Evolutionary conservation across 2,797 vertebrate genomes (phyloP).

Genomic region (Falco naumanni): DNA sequence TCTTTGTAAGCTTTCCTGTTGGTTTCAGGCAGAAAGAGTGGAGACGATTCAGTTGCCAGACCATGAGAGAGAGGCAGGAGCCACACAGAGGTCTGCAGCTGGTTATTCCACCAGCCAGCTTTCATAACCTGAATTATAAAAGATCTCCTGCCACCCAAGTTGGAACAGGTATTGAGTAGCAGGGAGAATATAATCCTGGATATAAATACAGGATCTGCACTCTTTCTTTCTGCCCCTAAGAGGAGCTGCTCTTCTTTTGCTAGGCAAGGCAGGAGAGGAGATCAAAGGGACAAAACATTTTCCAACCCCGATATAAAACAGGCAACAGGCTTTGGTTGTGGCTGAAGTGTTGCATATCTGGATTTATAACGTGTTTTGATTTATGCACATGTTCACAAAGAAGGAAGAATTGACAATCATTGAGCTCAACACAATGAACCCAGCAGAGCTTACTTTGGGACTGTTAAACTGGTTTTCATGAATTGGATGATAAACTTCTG

Average conservation of each 20-base stretch:
- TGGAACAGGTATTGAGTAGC: background rate
- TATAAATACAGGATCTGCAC: background rate
- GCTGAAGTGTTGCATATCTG: background rate
- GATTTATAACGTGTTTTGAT: background rate
- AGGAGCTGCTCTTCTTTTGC: background rate
- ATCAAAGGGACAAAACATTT: background rate
- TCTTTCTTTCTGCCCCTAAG: background rate
- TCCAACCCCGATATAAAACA: background rate
- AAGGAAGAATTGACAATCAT: background rate
- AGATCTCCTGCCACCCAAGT: background rate
- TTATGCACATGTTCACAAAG: background rate
- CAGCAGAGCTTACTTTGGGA: background rate
- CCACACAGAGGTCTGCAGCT: background rate
- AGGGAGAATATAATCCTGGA: background rate
- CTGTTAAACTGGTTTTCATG: background rate
- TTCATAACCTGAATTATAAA: background rate
- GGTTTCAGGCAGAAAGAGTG: background rate
- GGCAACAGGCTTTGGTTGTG: background rate
- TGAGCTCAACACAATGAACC: background rate
- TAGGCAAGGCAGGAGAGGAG: background rate
- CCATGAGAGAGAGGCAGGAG: background rate
- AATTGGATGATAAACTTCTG: fast-evolving
- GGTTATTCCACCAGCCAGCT: background rate
- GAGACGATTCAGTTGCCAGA: background rate
- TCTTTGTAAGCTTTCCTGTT: background rate